phyloP scores from a whole-genome alignment of 1,140 invertebrate genomes.

The Drosophila punjabiensis region DNA sequence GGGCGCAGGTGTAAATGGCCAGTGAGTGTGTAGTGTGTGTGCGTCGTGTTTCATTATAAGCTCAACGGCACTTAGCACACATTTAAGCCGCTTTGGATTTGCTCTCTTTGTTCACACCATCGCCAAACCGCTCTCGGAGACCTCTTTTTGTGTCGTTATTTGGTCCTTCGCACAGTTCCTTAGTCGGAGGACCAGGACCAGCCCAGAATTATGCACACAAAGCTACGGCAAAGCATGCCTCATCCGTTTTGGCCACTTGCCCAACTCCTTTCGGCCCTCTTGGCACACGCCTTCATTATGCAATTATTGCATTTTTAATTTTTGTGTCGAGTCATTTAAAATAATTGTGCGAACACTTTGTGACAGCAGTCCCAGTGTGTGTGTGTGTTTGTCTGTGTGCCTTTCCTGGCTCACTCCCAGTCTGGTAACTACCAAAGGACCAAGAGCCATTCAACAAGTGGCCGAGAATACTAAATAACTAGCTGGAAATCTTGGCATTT shows the following conservation, averaged over 20 bases:
- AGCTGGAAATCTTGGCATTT: neutral
- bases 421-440: slow-evolving; percentile 16
- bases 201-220: slow-evolving; percentile 55
- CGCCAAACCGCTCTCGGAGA: slow-evolving; percentile 11
- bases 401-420: slow-evolving; percentile 27
- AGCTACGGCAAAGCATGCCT: slow-evolving; percentile 33
- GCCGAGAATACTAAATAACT: slow-evolving; percentile 20
- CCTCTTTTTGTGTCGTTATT: slow-evolving; percentile 31
- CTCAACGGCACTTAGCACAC: slow-evolving; percentile 79
- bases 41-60: slow-evolving; percentile 70
- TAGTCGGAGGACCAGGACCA: slow-evolving; percentile 1
- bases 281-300: slow-evolving; percentile 71
- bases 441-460: slow-evolving; percentile 60
- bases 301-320: slow-evolving; percentile 79
- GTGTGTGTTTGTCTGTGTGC: neutral
- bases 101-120: slow-evolving; percentile 40
- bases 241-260: slow-evolving; percentile 63
- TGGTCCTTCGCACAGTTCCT: slow-evolving; percentile 17
- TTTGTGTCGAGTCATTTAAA: slow-evolving; percentile 78
- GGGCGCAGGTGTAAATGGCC: slow-evolving; percentile 23
- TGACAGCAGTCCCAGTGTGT: slow-evolving; percentile 40
- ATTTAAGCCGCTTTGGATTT: slow-evolving; percentile 78
- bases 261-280: slow-evolving; percentile 24
- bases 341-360: slow-evolving; percentile 72
- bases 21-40: slow-evolving; percentile 6